These are phyloP conservation scores for Bos javanicus DNA, from an alignment of 2,113 vertebrate genomes.

Conservation along the genomic window DNA sequence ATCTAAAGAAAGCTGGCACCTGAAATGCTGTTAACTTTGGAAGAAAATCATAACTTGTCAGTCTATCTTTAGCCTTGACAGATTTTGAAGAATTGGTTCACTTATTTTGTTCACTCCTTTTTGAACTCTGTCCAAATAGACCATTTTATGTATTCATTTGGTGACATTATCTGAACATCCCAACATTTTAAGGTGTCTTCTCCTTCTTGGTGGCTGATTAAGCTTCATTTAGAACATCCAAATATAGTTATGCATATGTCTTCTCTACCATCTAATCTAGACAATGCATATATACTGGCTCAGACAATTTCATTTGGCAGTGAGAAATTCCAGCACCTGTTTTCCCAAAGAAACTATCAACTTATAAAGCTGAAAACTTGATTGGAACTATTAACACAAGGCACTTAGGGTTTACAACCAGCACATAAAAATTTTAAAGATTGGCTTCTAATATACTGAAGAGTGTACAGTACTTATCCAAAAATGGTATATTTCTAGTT, in stretches of 20 bases:
- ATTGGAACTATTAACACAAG: slow-evolving; percentile 8
- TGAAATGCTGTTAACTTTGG: neutral
- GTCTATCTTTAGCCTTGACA: slow-evolving; percentile 4
- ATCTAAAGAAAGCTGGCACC: neutral
- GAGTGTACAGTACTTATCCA: neutral
- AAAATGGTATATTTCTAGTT: neutral
- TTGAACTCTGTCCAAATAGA: slow-evolving; percentile 18
- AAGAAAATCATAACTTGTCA: neutral
- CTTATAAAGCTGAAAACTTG: neutral
- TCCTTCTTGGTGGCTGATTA: slow-evolving; percentile 34
- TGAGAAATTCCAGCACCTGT: neutral
- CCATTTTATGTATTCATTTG: slow-evolving; percentile 41
- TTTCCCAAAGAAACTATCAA: slow-evolving; percentile 14
- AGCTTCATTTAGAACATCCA: neutral
- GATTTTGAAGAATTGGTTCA: neutral
- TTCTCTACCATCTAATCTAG: neutral
- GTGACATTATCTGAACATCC: slow-evolving; percentile 27
- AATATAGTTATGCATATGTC: neutral
- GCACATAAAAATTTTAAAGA: neutral
- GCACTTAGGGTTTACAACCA: neutral
- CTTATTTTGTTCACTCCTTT: neutral
- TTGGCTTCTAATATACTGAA: neutral
- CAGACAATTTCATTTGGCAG: neutral
- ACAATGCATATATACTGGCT: neutral
- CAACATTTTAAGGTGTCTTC: slow-evolving; percentile 27